Percentiles rank a stretch among this genome's conserved stretches.
These are phyloP conservation scores for Masticophis lateralis DNA, from an alignment of 2,797 vertebrate species.

Conservation along the genomic window DNA sequence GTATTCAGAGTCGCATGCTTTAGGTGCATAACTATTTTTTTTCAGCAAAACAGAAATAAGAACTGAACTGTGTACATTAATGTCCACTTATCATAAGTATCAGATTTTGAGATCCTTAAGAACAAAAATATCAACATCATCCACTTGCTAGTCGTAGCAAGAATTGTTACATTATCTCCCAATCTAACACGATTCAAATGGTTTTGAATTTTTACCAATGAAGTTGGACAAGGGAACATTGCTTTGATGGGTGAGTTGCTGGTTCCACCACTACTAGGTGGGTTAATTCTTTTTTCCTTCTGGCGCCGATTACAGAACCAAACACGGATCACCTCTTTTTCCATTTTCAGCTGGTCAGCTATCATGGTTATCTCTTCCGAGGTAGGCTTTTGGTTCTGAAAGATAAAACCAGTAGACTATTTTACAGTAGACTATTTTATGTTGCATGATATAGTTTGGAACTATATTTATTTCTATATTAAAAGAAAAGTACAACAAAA, in stretches of 20 bases:
- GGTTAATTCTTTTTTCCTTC: slow-evolving; percentile 98
- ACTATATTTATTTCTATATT: not conserved
- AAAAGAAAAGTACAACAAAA: not conserved
- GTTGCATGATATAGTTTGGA: not conserved
- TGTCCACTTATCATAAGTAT: slow-evolving; percentile 1
- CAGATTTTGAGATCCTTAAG: not conserved
- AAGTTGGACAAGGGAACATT: slow-evolving; percentile 89
- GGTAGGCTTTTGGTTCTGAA: slow-evolving; percentile 99
- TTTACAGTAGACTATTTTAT: slow-evolving; percentile 21
- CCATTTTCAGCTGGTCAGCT: slow-evolving; percentile 99
- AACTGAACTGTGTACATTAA: not conserved
- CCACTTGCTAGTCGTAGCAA: not conserved
- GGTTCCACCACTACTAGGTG: slow-evolving; percentile 89
- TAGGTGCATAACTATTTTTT: not conserved
- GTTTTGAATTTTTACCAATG: slow-evolving; percentile 80
- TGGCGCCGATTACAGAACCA: slow-evolving; percentile 99
- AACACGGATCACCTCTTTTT: slow-evolving; percentile 99
- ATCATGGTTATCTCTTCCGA: slow-evolving; percentile 99
- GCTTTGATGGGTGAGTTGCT: slow-evolving; percentile 93
- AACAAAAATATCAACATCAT: not conserved
- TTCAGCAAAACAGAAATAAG: not conserved
- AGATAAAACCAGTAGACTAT: slow-evolving; percentile 32
- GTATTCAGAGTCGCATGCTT: not conserved
- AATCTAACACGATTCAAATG: not conserved
- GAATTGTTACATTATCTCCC: not conserved